Evolutionary conservation across 1,140 invertebrate species (phyloP), one percentile per base, ranked within the genome.

Genomic region (Dufourea novaeangliae): DNA sequence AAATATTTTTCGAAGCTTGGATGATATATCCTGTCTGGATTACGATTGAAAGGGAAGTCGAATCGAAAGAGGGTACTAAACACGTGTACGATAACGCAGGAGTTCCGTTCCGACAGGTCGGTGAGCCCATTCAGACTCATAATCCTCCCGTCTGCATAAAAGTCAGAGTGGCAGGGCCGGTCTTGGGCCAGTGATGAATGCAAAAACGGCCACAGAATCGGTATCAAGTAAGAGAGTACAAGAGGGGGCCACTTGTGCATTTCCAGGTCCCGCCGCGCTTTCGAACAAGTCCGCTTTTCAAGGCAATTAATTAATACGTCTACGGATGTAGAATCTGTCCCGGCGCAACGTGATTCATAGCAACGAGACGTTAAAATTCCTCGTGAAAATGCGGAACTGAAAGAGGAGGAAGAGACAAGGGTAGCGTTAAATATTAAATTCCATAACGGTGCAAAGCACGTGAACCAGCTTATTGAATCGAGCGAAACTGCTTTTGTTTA

Each of bases 181-280:
- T 37, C 46, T 46, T 8, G 32, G 10, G n/a, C 32, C n/a, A 12
- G 2, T 20, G 46, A 44, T 61, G 37, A 44, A 71, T 61, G 39
- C 69, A 37, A n/a, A 41, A 61, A 59, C 37, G n/a, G 68, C 39
- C 12, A 59, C 25, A 41, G 54, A 70, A 59, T 70, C 37, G 37
- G 68, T 44, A 61, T 71, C 56, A 25, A 71, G 54, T 17, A 44
- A 44, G 29, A 1, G 46, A 67, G 50, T 17, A 17, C 46, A 68
- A 68, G 27, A 20, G 56, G 7, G 14, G n/a, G n/a, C n/a, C 56
- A 59, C 27, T 70, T 44, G 27, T 70, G 39, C 17, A n/a, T 64
- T 64, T 64, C 17, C 27, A 61, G 57, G 34, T 27, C 1, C 25
- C n/a, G 22, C 3, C 17, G 1, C 6, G 25, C 17, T 69, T 57